A percentile compares a stretch with the other conserved stretches of the same genome.
Conservation (phyloP, 2,113 vertebrate genomes). For the Blennius ocellaris region DNA sequence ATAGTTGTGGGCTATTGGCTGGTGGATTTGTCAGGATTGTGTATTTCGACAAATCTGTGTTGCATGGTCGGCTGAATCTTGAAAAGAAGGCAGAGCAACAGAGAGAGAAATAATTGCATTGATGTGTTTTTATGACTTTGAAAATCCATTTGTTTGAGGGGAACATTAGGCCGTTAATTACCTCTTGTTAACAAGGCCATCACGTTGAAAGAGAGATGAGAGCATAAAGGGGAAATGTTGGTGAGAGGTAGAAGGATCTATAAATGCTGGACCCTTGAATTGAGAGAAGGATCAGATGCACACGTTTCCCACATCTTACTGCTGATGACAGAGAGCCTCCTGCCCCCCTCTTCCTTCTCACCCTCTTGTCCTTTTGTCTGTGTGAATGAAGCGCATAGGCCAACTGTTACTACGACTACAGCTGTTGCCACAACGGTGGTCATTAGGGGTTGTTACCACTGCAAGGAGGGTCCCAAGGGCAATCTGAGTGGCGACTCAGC, state of each 20-base stretch:
- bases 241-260: constrained; percentile 8
- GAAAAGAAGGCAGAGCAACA: constrained; percentile 9
- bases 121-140: constrained; percentile 46
- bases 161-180: constrained; percentile 51
- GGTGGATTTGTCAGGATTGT: constrained; percentile 6
- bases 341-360: constrained; percentile 44
- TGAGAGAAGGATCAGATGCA: constrained; percentile 21
- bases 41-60: constrained; percentile 12
- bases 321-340: constrained; percentile 32
- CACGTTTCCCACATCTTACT: constrained; percentile 39
- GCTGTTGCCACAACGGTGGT: constrained; percentile 62
- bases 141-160: constrained; percentile 44
- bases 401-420: constrained; percentile 70
- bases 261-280: neutral
- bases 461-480: constrained; percentile 39
- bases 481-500: constrained; percentile 32
- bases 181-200: constrained; percentile 41
- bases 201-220: constrained; percentile 18
- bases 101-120: constrained; percentile 27
- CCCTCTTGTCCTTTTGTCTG: constrained; percentile 41
- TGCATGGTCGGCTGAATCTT: constrained; percentile 22
- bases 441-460: constrained; percentile 62
- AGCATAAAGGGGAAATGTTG: constrained; percentile 14
- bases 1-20: constrained; percentile 27
- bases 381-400: constrained; percentile 37